Conservation (phyloP, 2,888 invertebrate species). For the Limnephilus marmoratus region DNA sequence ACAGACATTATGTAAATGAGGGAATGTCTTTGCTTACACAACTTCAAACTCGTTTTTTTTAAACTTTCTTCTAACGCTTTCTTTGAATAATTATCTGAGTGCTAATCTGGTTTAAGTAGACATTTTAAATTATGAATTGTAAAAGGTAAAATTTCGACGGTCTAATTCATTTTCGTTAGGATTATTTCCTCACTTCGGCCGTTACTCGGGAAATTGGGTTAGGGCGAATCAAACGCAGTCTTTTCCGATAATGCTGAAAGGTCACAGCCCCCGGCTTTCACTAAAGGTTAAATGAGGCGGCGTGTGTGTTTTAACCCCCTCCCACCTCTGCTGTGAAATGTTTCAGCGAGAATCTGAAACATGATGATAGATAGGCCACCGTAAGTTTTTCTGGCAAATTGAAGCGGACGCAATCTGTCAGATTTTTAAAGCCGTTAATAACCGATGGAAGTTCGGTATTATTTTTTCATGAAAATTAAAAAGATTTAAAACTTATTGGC, state of each 20-base stretch:
- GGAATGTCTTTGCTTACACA: not conserved
- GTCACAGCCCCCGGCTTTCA: conserved; percentile 2
- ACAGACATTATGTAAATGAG: not conserved
- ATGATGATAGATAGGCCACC: not conserved
- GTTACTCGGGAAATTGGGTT: not conserved
- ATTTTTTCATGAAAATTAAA: not conserved
- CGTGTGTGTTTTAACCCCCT: not conserved
- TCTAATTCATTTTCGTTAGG: conserved; percentile 1
- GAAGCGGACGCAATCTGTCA: not conserved
- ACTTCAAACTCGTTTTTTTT: not conserved
- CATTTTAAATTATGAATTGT: not conserved
- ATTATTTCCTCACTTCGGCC: not conserved
- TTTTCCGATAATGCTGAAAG: conserved; percentile 9
- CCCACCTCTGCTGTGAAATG: not conserved
- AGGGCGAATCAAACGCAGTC: conserved; percentile 5
- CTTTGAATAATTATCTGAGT: not conserved
- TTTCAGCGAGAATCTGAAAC: not conserved
- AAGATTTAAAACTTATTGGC: not conserved
- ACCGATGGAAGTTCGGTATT: not conserved
- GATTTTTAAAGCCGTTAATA: not conserved
- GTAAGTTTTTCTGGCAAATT: not conserved
- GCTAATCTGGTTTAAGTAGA: not conserved
- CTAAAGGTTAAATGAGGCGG: not conserved
- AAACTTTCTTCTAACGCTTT: not conserved
- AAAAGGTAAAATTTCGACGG: not conserved